A percentile compares a stretch with the other conserved stretches of the same genome.
phyloP scores from a whole-genome alignment of 2,888 invertebrate species.

The Apoda limacodes region DNA sequence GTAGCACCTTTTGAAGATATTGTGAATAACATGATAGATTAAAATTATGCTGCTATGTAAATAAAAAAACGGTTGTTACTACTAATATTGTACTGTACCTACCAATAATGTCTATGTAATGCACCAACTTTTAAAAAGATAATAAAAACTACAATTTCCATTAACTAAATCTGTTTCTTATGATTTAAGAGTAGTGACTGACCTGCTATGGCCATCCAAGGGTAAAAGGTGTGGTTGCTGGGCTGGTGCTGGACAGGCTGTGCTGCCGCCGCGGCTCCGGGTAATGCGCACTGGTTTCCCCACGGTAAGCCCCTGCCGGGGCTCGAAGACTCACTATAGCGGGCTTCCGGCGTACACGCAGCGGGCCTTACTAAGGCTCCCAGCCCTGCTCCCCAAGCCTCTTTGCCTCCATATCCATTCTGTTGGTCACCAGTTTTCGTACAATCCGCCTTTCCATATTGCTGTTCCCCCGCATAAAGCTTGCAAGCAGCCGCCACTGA shows the following conservation, averaged over 20 bases:
- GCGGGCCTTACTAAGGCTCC: slow-evolving; percentile 83
- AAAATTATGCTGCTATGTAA: not conserved
- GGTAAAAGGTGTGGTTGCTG: slow-evolving; percentile 94
- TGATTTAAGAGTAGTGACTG: slow-evolving; percentile 49
- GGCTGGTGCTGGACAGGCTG: slow-evolving; percentile 91
- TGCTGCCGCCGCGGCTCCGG: slow-evolving; percentile 82
- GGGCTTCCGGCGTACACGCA: slow-evolving; percentile 90
- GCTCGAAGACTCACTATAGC: slow-evolving; percentile 87
- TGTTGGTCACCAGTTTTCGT: slow-evolving; percentile 76
- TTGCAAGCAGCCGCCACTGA: slow-evolving; percentile 90
- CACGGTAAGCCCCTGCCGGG: slow-evolving; percentile 83
- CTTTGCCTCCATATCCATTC: slow-evolving; percentile 78
- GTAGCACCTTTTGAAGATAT: too few species aligned
- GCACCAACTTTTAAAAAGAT: too few species aligned
- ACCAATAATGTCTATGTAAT: not conserved
- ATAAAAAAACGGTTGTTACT: not conserved
- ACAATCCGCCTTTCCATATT: slow-evolving; percentile 81
- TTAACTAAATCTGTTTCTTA: slow-evolving; percentile 2
- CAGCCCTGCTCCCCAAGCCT: slow-evolving; percentile 77
- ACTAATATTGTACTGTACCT: not conserved
- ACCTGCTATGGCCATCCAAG: slow-evolving; percentile 99
- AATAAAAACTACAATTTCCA: slow-evolving; percentile 2
- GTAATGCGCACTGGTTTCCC: slow-evolving; percentile 90
- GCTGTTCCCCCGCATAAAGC: slow-evolving; percentile 78
- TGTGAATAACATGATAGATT: too few species aligned